These are phyloP conservation scores for Misgurnus anguillicaudatus DNA, from an alignment of 2,113 vertebrate species.

Conservation along the genomic window DNA sequence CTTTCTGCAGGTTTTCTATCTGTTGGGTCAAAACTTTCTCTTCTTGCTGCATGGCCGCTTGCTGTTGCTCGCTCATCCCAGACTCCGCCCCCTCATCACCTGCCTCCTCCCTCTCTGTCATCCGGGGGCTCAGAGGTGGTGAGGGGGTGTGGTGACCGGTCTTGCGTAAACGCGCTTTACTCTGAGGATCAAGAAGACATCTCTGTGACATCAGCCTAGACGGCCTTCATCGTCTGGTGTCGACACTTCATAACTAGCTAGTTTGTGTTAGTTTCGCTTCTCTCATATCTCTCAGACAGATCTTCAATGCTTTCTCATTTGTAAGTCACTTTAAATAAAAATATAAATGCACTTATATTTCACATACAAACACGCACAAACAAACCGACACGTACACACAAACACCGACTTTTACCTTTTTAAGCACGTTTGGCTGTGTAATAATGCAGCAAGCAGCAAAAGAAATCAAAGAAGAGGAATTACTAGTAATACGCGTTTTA, in stretches of 20 bases:
- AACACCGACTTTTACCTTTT: slow-evolving; percentile 61
- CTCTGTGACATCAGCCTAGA: background rate
- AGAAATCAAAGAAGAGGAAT: slow-evolving; percentile 60
- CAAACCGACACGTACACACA: slow-evolving; percentile 21
- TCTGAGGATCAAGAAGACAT: slow-evolving; percentile 65
- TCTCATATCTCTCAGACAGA: no score
- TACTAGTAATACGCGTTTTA: slow-evolving; percentile 45
- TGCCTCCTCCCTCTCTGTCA: slow-evolving; percentile 74
- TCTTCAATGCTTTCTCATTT: no score
- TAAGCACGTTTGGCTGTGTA: slow-evolving; percentile 65
- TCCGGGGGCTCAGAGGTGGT: slow-evolving; percentile 74
- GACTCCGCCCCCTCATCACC: slow-evolving; percentile 74
- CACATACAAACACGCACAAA: slow-evolving; percentile 5
- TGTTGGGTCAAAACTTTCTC: slow-evolving; percentile 88
- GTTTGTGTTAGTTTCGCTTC: no score
- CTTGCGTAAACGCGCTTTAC: slow-evolving; percentile 76
- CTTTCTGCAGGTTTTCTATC: slow-evolving; percentile 92
- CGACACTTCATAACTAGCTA: no score
- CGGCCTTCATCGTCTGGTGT: background rate
- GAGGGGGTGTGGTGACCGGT: slow-evolving; percentile 71
- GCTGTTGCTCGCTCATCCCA: slow-evolving; percentile 83
- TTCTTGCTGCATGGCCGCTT: slow-evolving; percentile 89
- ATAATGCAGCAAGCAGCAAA: slow-evolving; percentile 50
- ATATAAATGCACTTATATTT: no score
- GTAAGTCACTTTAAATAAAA: no score